phyloP scores from a whole-genome alignment of 2,888 invertebrate genomes.

The Smittia sp. region DNA sequence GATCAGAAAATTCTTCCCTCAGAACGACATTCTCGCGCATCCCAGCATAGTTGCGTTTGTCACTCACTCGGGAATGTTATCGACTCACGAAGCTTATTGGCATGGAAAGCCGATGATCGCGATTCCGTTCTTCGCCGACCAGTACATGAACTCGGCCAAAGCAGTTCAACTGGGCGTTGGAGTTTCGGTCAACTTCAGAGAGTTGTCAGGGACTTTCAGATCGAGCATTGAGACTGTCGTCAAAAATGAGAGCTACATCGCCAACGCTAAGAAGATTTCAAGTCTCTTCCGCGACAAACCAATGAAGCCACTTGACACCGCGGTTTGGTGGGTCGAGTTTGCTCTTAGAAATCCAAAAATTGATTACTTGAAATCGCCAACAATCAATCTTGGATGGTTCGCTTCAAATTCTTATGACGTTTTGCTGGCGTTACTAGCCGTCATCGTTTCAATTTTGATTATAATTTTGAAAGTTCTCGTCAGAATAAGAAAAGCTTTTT shows the following conservation, averaged over 20 bases:
- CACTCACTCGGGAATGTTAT: conserved; percentile 39
- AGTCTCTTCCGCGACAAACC: conserved; percentile 44
- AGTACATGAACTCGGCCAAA: conserved; percentile 31
- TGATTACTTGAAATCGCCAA: not conserved
- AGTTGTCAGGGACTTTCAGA: too few species aligned
- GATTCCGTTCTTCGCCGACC: conserved; percentile 41
- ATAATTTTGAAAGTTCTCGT: too few species aligned
- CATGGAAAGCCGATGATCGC: conserved; percentile 41
- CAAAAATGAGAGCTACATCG: conserved; percentile 43
- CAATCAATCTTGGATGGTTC: not conserved
- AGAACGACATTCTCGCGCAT: conserved; percentile 52
- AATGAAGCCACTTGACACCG: not conserved
- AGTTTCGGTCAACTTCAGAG: conserved; percentile 5
- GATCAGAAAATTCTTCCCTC: conserved; percentile 55
- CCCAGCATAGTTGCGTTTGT: conserved; percentile 37
- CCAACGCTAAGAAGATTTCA: conserved; percentile 46
- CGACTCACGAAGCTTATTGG: conserved; percentile 41
- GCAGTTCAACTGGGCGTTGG: not conserved
- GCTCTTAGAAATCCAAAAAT: conserved; percentile 11
- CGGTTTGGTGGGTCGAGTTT: conserved; percentile 32
- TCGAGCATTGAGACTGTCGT: not conserved
- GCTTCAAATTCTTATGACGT: not conserved
- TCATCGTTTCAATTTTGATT: not conserved
- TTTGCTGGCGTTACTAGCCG: conserved; percentile 42
- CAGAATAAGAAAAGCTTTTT: too few species aligned